Conservation (phyloP, 2,113 vertebrate genomes). For the Trochalopteron elliotii region DNA sequence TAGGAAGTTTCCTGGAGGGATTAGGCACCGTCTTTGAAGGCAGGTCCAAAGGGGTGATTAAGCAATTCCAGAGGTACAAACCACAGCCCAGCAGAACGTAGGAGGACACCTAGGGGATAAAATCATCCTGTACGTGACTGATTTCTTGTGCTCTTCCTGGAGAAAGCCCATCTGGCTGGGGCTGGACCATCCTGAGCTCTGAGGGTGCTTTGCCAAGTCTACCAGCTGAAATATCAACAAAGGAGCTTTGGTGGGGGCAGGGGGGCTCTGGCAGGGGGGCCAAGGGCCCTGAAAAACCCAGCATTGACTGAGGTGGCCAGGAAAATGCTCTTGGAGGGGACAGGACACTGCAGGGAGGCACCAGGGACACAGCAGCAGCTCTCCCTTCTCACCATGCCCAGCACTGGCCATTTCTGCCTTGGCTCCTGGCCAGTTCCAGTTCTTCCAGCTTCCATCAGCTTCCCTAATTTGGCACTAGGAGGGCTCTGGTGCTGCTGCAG, state of each 20-base stretch:
- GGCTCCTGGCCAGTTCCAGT: background rate
- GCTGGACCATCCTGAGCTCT: background rate
- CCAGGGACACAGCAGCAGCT: background rate
- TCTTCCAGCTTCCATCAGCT: background rate
- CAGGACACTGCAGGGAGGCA: background rate
- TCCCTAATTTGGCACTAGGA: background rate
- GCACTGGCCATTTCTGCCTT: fast-evolving
- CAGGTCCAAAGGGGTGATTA: background rate
- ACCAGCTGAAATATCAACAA: background rate
- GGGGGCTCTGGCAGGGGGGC: fast-evolving
- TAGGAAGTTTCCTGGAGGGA: background rate
- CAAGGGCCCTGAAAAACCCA: fast-evolving
- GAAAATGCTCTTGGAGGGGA: background rate
- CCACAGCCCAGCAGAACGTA: background rate
- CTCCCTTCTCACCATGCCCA: background rate
- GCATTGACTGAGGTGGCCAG: background rate
- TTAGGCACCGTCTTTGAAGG: constrained; percentile 11
- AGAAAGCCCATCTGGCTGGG: constrained; percentile 9
- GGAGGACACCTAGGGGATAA: constrained; percentile 4
- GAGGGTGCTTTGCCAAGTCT: background rate
- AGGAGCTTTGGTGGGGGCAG: background rate
- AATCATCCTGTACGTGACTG: background rate
- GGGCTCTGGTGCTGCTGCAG: background rate
- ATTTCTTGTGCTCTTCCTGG: background rate
- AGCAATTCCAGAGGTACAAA: constrained; percentile 13